A percentile compares a stretch with the other conserved stretches of the same genome.
Conservation (phyloP, 2,888 invertebrate genomes). For the Rhagonycha lutea region DNA sequence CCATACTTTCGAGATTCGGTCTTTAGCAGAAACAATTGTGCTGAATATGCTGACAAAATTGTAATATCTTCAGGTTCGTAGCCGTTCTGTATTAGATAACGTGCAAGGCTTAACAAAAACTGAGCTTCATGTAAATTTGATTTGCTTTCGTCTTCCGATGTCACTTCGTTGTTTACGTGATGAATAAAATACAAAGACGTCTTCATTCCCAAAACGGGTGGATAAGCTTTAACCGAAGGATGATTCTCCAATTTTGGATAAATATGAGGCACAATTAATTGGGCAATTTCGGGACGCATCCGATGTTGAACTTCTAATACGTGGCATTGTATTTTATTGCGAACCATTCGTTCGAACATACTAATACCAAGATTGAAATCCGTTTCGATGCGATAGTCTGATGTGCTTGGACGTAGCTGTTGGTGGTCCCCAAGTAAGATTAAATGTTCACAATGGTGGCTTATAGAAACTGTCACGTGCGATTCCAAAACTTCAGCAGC, state of each 20-base stretch:
- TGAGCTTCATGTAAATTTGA: conserved; percentile 67
- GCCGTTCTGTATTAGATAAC: conserved; percentile 65
- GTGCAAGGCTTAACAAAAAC: conserved; percentile 64
- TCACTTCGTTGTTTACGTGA: conserved; percentile 64
- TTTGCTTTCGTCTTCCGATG: conserved; percentile 63
- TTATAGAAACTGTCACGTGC: conserved; percentile 79
- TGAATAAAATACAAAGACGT: conserved; percentile 70
- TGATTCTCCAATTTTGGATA: conserved; percentile 68
- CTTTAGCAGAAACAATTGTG: conserved; percentile 66
- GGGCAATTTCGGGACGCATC: conserved; percentile 71
- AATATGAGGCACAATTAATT: conserved; percentile 66
- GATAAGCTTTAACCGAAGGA: conserved; percentile 60
- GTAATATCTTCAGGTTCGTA: conserved; percentile 68
- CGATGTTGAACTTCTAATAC: conserved; percentile 71
- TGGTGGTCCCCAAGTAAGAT: conserved; percentile 87
- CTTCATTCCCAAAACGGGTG: conserved; percentile 62
- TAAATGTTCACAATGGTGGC: conserved; percentile 74
- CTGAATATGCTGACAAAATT: conserved; percentile 72
- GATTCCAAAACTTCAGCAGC: conserved; percentile 87
- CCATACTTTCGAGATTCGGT: conserved; percentile 50
- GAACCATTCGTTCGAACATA: conserved; percentile 79
- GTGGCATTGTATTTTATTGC: conserved; percentile 62
- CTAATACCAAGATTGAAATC: conserved; percentile 74
- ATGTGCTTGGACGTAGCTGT: conserved; percentile 71
- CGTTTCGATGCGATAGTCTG: conserved; percentile 69